Conservation (phyloP, 2,113 vertebrate genomes). For the Nycticorax nycticorax region DNA sequence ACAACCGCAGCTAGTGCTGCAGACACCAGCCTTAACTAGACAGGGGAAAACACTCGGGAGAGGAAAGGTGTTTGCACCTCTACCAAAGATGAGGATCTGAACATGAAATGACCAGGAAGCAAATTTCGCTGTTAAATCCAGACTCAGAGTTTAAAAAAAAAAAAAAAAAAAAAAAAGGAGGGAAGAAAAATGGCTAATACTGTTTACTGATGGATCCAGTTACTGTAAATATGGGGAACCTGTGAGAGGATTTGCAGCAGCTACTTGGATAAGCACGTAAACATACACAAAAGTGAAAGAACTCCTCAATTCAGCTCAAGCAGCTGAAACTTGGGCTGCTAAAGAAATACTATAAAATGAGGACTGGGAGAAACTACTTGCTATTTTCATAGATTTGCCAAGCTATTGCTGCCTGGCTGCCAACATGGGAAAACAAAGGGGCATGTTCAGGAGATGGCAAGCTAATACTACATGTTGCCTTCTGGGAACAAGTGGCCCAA, state of each 20-base stretch:
- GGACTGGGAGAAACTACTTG: background rate
- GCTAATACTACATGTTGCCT: background rate
- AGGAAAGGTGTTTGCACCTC: background rate
- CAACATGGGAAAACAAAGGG: background rate
- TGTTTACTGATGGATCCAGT: background rate
- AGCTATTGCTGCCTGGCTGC: background rate
- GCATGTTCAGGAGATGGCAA: background rate
- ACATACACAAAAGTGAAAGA: background rate
- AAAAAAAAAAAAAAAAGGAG: background rate
- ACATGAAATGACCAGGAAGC: background rate
- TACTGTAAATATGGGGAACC: background rate
- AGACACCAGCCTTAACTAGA: rapidly evolving
- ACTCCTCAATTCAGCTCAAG: background rate
- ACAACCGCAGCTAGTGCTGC: background rate
- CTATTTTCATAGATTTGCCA: background rate
- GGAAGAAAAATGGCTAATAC: background rate
- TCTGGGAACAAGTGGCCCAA: background rate
- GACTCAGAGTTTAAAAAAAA: background rate
- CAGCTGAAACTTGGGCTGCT: background rate
- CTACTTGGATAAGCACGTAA: background rate
- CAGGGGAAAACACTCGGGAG: background rate
- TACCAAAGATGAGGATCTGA: background rate
- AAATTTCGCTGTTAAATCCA: background rate
- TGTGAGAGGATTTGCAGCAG: background rate
- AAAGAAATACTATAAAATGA: background rate